phyloP scores from a whole-genome alignment of 2,797 vertebrate species.

The Schizothorax lantsangensis region DNA sequence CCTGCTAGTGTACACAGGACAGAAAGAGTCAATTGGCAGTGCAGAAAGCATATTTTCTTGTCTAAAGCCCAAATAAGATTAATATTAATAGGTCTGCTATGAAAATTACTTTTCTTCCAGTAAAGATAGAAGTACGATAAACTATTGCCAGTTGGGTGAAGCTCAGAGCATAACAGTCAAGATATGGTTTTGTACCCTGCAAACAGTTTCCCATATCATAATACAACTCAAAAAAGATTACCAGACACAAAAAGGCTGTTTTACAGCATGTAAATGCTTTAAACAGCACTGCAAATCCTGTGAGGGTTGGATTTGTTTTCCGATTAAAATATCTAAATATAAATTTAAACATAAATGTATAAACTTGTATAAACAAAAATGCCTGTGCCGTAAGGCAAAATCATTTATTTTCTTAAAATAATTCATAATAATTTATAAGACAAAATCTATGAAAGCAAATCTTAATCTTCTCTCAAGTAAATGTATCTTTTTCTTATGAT shows the following conservation, averaged over 20 bases:
- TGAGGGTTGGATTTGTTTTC: background rate
- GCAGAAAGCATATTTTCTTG: conserved; percentile 8
- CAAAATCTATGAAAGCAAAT: conserved; percentile 19
- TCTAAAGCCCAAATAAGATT: conserved; percentile 19
- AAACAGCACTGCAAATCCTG: background rate
- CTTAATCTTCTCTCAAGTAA: background rate
- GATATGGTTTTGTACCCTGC: background rate
- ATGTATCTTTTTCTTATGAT: background rate
- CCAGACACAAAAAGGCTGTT: conserved; percentile 1
- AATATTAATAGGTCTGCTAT: conserved; percentile 34
- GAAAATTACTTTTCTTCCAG: conserved; percentile 30
- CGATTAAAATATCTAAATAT: background rate
- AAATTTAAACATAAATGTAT: background rate
- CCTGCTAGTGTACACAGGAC: background rate
- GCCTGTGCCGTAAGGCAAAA: background rate
- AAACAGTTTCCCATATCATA: background rate
- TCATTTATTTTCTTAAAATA: background rate
- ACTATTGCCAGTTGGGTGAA: conserved; percentile 30
- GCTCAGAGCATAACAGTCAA: background rate
- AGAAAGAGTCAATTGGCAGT: conserved; percentile 14
- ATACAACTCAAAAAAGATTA: conserved; percentile 5
- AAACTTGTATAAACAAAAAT: background rate
- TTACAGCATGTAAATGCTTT: background rate
- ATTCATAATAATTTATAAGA: background rate
- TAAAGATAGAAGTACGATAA: conserved; percentile 40